Evolutionary conservation across 2,888 invertebrate species (phyloP), one percentile per base, ranked within the genome.

Genomic region (Tinea trinotella): DNA sequence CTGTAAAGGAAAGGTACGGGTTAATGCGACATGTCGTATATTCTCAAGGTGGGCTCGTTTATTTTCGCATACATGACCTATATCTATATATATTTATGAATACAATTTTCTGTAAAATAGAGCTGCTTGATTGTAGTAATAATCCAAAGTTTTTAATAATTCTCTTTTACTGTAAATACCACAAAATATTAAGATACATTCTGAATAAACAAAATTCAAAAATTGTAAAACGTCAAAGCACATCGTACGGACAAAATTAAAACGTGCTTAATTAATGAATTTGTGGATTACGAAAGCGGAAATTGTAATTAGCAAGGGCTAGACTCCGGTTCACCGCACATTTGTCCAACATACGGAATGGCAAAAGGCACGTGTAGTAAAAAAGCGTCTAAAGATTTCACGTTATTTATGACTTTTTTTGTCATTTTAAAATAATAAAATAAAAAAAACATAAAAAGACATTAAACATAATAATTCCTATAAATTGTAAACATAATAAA

Each of bases 251-350:
- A 9, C 50, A 56, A 58, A 60, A 59, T 58, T 59, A 60, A 57
- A 62, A 64, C 57, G 56, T 60, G 58, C 56, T 60, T 20, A 62
- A 65, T 64, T 64, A 62, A 59, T 59, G 56, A 58, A 58, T 13
- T 53, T 56, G 56, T 56, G 57, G 57, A 49, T 58, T 59, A 59
- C 56, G 59, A 62, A 62, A 56, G 59, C 60, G 60, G 57, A 55
- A 60, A 59, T 58, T 58, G 64, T 66, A 67, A 68, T 68, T 66
- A 68, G 63, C 59, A 61, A 57, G 57, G 57, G 61, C 61, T 58
- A 62, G 62, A 58, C 15, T 20, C 13, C 50, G 50, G 50, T 20
- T 50, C 50, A 50, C 50, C 50, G 19, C 46, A 46, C 46, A 46
- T 46, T 17, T 46, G 46, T 46, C 46, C 17, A 46, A 46, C n/a